These are phyloP conservation scores for Nilaparvata lugens DNA, from an alignment of 1,140 invertebrate genomes.

Conservation along the genomic window DNA sequence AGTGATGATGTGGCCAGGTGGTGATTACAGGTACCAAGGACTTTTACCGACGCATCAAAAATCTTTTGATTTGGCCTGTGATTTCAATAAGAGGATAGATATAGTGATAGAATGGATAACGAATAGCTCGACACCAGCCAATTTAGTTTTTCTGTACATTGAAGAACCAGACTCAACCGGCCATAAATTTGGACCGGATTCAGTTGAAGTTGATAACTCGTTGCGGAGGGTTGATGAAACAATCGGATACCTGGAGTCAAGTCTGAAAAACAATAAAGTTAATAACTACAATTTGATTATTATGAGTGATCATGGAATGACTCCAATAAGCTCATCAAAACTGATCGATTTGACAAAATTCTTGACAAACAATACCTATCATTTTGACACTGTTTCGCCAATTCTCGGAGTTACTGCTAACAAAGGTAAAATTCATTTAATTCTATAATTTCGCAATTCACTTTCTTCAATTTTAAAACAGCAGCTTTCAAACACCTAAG, in stretches of 20 bases:
- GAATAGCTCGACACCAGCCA: constrained; percentile 43
- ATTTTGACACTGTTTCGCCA: constrained; percentile 37
- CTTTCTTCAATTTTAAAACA: background rate
- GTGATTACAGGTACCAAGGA: constrained; percentile 38
- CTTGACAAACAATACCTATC: constrained; percentile 41
- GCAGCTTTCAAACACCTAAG: background rate
- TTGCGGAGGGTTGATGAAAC: constrained; percentile 45
- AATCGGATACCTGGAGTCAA: constrained; percentile 40
- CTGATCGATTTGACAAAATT: constrained; percentile 50
- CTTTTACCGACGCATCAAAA: constrained; percentile 37
- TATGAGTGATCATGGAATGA: constrained; percentile 68
- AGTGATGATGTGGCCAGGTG: constrained; percentile 53
- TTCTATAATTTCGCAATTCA: background rate
- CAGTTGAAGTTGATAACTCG: constrained; percentile 37
- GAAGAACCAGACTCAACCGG: constrained; percentile 58
- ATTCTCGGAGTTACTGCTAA: constrained; percentile 45
- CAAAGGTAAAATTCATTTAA: constrained; percentile 32
- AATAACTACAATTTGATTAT: constrained; percentile 55
- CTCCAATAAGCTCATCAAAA: constrained; percentile 38
- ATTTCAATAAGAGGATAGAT: constrained; percentile 48
- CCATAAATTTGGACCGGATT: constrained; percentile 42
- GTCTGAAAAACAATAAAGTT: constrained; percentile 40
- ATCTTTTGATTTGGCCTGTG: constrained; percentile 39
- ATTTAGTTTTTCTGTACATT: constrained; percentile 60
- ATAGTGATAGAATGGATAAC: constrained; percentile 54